phyloP scores from a whole-genome alignment of 2,888 invertebrate species.

The Rhingia rostrata region DNA sequence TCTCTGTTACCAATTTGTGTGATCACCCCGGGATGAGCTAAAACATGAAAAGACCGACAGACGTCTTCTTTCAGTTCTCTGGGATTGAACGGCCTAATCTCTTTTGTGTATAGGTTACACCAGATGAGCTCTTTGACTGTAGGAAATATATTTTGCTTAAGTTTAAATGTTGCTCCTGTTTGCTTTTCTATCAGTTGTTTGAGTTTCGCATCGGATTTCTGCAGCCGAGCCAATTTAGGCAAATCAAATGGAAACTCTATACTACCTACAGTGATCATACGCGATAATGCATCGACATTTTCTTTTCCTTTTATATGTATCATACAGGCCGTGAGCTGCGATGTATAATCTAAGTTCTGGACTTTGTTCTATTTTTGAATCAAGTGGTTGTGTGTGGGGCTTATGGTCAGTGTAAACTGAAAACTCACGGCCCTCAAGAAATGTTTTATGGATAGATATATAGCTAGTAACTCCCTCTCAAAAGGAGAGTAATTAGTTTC shows the following conservation, averaged over 20 bases:
- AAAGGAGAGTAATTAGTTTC: too few relatives aligned
- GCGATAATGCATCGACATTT: slow-evolving; percentile 3
- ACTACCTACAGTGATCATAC: background rate
- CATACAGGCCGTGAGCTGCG: background rate
- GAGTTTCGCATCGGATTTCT: background rate
- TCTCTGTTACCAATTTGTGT: background rate
- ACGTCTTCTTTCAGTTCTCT: background rate
- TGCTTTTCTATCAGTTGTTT: background rate
- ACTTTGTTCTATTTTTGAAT: slow-evolving; percentile 3
- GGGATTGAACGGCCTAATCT: too few relatives aligned
- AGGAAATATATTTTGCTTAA: background rate
- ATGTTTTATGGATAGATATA: too few relatives aligned
- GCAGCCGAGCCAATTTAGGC: background rate
- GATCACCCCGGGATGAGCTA: too few relatives aligned
- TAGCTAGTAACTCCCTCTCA: too few relatives aligned
- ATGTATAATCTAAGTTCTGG: slow-evolving; percentile 11
- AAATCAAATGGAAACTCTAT: background rate
- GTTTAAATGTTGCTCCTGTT: background rate
- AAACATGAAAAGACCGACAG: too few relatives aligned
- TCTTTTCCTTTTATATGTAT: background rate
- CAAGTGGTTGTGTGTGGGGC: slow-evolving; percentile 2
- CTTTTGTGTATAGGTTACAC: too few relatives aligned
- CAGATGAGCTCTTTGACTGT: too few relatives aligned
- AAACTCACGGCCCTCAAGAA: too few relatives aligned
- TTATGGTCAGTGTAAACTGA: too few relatives aligned